Evolutionary conservation across 1,140 invertebrate genomes (phyloP).

Genomic region (Steinernema khuongi): DNA sequence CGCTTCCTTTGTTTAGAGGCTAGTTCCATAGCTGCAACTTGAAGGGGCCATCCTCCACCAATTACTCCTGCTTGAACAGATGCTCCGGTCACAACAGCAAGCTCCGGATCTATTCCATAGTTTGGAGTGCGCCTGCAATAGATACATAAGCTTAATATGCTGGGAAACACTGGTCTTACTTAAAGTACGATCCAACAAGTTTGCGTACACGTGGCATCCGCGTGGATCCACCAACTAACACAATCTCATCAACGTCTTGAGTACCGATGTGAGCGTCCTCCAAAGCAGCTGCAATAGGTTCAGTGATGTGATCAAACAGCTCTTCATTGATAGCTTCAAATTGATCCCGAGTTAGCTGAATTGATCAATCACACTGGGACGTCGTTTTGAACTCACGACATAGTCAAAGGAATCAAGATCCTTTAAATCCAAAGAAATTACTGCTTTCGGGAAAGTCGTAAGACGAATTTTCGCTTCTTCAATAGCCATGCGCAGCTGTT

Average conservation of each 20-base stretch:
- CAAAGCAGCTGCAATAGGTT: constrained; percentile 53
- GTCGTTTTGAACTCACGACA: constrained; percentile 25
- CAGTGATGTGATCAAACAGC: constrained; percentile 59
- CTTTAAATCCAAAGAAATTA: constrained; percentile 55
- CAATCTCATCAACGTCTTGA: constrained; percentile 62
- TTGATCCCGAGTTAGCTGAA: constrained; percentile 57
- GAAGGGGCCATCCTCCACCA: constrained; percentile 64
- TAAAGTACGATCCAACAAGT: constrained; percentile 20
- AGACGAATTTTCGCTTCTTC: constrained; percentile 62
- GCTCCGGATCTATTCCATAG: constrained; percentile 62
- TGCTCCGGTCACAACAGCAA: constrained; percentile 63
- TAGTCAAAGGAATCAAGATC: constrained; percentile 46
- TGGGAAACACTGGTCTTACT: background rate
- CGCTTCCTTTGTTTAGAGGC: constrained; percentile 60
- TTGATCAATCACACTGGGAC: constrained; percentile 42
- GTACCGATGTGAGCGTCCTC: constrained; percentile 37
- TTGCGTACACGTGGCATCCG: background rate
- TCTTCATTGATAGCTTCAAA: constrained; percentile 62
- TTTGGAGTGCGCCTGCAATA: constrained; percentile 61
- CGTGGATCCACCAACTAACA: constrained; percentile 63
- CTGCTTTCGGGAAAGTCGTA: constrained; percentile 51
- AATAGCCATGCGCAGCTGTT: constrained; percentile 60
- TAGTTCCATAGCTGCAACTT: constrained; percentile 63
- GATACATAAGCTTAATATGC: constrained; percentile 31
- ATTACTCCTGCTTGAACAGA: constrained; percentile 64